Conservation (phyloP, 2,888 invertebrate genomes). For the Aleiodes leptofemur region DNA sequence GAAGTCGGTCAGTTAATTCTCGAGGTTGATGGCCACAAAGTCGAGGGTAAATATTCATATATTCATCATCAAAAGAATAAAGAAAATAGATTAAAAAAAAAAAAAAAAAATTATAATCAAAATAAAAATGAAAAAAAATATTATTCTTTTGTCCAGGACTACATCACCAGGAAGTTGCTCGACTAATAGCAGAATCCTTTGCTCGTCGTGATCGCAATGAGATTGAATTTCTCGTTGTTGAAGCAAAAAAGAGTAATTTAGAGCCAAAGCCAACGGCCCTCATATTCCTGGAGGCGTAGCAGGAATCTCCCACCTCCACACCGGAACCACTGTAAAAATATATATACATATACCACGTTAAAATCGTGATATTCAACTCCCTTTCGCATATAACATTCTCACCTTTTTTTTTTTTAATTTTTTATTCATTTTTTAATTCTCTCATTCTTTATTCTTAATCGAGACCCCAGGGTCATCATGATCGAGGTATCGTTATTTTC, state of each 20-base stretch:
- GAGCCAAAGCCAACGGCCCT: conserved; percentile 94
- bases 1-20: conserved; percentile 96
- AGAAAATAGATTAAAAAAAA: background rate
- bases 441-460: conserved; percentile 23
- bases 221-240: conserved; percentile 95
- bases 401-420: background rate
- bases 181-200: conserved; percentile 94
- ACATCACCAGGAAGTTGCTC: conserved; percentile 85
- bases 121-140: background rate
- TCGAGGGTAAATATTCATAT: conserved; percentile 75
- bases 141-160: conserved; percentile 61
- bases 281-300: conserved; percentile 95
- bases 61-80: background rate
- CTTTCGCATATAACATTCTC: conserved; percentile 20
- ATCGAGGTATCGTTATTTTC: conserved; percentile 7
- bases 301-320: conserved; percentile 76
- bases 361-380: conserved; percentile 47
- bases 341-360: conserved; percentile 6
- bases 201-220: conserved; percentile 91
- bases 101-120: background rate
- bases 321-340: conserved; percentile 69
- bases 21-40: conserved; percentile 88
- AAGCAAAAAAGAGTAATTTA: conserved; percentile 93
- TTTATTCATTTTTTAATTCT: conserved; percentile 6
- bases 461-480: conserved; percentile 32